phyloP scores from a whole-genome alignment of 1,140 invertebrate genomes.

The Heliconius himera region DNA sequence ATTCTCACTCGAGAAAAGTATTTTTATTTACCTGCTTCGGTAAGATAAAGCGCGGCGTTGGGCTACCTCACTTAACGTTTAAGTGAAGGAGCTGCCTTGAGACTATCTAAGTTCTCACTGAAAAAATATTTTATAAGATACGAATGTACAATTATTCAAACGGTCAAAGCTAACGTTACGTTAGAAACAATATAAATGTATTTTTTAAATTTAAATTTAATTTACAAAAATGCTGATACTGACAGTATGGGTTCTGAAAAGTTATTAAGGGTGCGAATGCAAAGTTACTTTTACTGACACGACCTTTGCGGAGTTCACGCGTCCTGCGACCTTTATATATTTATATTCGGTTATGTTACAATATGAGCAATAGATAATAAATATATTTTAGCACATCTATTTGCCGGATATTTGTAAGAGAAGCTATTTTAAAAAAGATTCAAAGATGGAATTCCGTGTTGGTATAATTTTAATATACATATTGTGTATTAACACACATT shows the following conservation, averaged over 20 bases:
- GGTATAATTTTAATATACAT: too few species aligned
- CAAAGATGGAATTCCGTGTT: too few species aligned
- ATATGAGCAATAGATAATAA: not conserved
- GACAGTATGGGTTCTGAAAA: conserved; percentile 20
- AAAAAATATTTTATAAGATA: too few species aligned
- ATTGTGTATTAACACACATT: too few species aligned
- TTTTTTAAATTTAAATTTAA: not conserved
- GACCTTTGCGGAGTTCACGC: conserved; percentile 18
- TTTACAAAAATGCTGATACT: conserved; percentile 7
- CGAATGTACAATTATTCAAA: not conserved
- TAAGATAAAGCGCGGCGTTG: too few species aligned
- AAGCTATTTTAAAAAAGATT: too few species aligned
- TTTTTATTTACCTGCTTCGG: too few species aligned
- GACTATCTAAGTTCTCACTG: too few species aligned
- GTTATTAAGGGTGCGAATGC: conserved; percentile 13
- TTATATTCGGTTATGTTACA: not conserved
- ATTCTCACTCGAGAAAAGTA: too few species aligned
- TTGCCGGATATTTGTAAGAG: too few species aligned
- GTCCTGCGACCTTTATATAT: conserved; percentile 16
- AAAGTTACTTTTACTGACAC: conserved; percentile 10
- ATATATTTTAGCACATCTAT: not conserved
- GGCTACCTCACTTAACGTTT: too few species aligned
- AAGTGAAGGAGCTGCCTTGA: too few species aligned
- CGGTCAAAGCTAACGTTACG: not conserved
- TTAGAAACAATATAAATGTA: not conserved